phyloP scores from a whole-genome alignment of 1,140 invertebrate genomes.

The Drosophila pseudoananassae region DNA sequence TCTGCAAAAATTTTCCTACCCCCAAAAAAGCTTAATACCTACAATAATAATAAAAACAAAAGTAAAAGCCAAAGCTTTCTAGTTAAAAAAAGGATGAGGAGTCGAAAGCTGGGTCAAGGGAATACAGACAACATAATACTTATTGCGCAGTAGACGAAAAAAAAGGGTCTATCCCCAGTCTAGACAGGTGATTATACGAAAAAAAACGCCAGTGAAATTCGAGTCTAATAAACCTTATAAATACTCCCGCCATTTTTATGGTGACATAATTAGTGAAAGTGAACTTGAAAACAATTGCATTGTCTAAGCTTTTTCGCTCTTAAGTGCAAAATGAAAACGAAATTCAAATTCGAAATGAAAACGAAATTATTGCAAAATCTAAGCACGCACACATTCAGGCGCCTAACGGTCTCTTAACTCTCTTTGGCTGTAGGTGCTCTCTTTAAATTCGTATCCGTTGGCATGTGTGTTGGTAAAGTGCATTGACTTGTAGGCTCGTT shows the following conservation, averaged over 20 bases:
- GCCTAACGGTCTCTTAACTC: conserved; percentile 23
- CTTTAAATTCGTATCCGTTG: conserved; percentile 7
- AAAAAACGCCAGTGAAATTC: background rate
- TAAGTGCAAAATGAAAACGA: conserved; percentile 68
- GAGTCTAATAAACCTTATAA: background rate
- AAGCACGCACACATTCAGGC: conserved; percentile 54
- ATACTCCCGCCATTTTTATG: conserved; percentile 37
- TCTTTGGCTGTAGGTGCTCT: background rate
- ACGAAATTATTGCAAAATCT: conserved; percentile 81
- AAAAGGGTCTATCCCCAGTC: conserved; percentile 33
- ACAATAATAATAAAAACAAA: conserved; percentile 3
- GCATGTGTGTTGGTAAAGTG: conserved; percentile 52
- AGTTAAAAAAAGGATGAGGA: background rate
- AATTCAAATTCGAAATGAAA: conserved; percentile 68
- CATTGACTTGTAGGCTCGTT: conserved; percentile 55
- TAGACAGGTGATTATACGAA: conserved; percentile 47
- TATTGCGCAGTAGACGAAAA: conserved; percentile 64
- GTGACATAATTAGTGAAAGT: conserved; percentile 83
- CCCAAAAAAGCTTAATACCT: conserved; percentile 41
- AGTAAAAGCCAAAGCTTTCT: conserved; percentile 41
- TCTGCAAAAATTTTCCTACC: conserved; percentile 40
- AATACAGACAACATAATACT: conserved; percentile 49
- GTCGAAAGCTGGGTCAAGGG: conserved; percentile 1
- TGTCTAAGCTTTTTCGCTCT: conserved; percentile 26
- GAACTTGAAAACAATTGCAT: conserved; percentile 58